Conservation (phyloP, 1,140 invertebrate genomes). For the Neodiprion virginianus region DNA sequence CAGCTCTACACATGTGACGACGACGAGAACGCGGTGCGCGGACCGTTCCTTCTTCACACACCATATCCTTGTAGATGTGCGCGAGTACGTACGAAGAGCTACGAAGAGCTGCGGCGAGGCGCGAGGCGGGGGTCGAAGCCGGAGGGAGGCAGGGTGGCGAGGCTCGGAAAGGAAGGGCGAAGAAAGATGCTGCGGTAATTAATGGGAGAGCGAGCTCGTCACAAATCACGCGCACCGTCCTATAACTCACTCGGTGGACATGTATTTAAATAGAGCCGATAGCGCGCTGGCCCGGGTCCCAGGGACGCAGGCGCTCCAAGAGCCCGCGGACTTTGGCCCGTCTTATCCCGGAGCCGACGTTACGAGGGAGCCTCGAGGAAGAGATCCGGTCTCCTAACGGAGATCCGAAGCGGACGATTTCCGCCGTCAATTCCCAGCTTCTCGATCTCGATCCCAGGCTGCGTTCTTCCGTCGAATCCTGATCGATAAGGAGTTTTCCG, state of each 20-base stretch:
- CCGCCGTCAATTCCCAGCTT: too few species aligned
- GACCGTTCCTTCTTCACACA: constrained; percentile 10
- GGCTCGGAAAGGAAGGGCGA: constrained; percentile 42
- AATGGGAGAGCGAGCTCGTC: constrained; percentile 53
- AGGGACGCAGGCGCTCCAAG: constrained; percentile 14
- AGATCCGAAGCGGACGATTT: too few species aligned
- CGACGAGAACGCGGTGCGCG: constrained; percentile 20
- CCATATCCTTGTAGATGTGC: background rate
- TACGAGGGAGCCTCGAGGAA: constrained; percentile 21
- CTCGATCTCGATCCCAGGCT: too few species aligned
- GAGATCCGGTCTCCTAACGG: background rate
- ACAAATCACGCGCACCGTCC: constrained; percentile 53
- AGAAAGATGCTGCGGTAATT: constrained; percentile 58
- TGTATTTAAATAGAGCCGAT: constrained; percentile 57
- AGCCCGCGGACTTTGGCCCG: background rate
- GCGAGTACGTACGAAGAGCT: background rate
- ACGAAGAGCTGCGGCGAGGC: background rate
- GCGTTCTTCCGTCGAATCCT: too few species aligned
- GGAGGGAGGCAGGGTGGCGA: constrained; percentile 15
- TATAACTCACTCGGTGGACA: constrained; percentile 52
- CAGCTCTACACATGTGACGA: background rate
- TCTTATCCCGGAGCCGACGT: constrained; percentile 1
- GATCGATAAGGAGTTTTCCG: too few species aligned
- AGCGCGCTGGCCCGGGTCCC: constrained; percentile 26
- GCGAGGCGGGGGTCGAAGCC: background rate